Evolutionary conservation across 2,797 vertebrate species (phyloP), one percentile per base, ranked within the genome.

Genomic region (Petrocephalus sullivani): DNA sequence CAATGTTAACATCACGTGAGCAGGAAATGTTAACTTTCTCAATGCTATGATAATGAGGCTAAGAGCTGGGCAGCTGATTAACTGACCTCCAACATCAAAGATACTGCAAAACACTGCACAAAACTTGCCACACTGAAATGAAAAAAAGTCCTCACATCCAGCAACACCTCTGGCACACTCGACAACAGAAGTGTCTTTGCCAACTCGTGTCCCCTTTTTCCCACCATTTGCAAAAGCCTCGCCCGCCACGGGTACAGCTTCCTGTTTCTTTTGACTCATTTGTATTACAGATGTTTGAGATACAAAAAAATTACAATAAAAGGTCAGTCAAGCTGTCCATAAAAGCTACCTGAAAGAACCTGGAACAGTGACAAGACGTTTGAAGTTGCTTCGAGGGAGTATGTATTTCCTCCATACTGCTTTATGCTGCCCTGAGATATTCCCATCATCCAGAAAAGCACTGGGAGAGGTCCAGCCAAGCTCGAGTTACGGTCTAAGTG

Each of bases 121-220:
- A 75, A 23, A 28, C 60, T 64, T 64, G 60, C 5, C 37, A 64
- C 82, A 54, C 56, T 28, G 7, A 28, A 7, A 19, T 14, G 28
- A 28, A 28, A 2, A n/a, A 46, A n/a, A 71, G 90, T 89, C 83
- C 90, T 90, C 84, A 33, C 91, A 89, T 75, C 94, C 92, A 91
- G 89, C 28, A 28, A 28, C 90, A 95, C 95, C 95, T 89, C 92
- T 95, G 94, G 94, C 93, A 93, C 91, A 82, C 51, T 56, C 67
- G 81, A 75, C 7, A 61, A 51, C 21, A 46, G 14, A 49, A 19
- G 33, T 19, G 53, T 21, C 88, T 56, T 37, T 75, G 23, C 61
- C n/a, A 28, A 87, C 54, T 49, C n/a, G 23, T 61, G 9, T 67
- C 61, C 61, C 61, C 23, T 64, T 64, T 41, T 75, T n/a, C 67